Base-by-base conservation (phyloP, 2,113 vertebrate species). In the Aspiorhynchus laticeps region DNA sequence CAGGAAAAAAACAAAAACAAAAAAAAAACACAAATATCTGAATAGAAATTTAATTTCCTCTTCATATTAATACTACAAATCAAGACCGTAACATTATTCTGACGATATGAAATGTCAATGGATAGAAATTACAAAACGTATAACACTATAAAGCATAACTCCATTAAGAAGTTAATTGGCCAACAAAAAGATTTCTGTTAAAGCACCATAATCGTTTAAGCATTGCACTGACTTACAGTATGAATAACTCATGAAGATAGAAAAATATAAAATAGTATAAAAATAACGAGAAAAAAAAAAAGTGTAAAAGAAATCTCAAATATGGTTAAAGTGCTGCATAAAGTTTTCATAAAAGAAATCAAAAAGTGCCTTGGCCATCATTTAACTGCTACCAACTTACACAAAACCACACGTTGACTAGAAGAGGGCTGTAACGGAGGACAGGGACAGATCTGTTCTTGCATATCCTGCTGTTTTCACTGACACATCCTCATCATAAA, bases 281-380 rank as follows among this genome's bases (percentile, higher is more conserved):
- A 28, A 31, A 2, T 6, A 65, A 88, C 3, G 28, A 80, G 31
- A 65, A 33, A 10, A n/a, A 63, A 11, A 61, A 7, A 24, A n/a
- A n/a, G n/a, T 31, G 24, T 11, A 12, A 69, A 65, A 80, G 88
- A 87, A 90, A 86, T 61, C 8, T 88, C 5, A 7, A 83, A 48
- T 73, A 51, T 5, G 26, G 17, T 88, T 48, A 94, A 95, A 94
- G 94, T 95, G 94, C 94, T 86, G n/a, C 69, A 65, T 89, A 89
- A 89, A 69, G 91, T 83, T 63, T 53, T 26, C 63, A 24, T 73
- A 87, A 86, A 86, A 90, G 81, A 59, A 87, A 87, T 38, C 88
- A 19, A 14, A 85, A 79, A 85, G 84, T 85, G 73, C 59, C 19
- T 38, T 26, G 24, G 51, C 12, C 56, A 3, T 21, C 10, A 24